These are phyloP conservation scores for Argyrosomus regius DNA, from an alignment of 2,797 vertebrate genomes.

Conservation along the genomic window DNA sequence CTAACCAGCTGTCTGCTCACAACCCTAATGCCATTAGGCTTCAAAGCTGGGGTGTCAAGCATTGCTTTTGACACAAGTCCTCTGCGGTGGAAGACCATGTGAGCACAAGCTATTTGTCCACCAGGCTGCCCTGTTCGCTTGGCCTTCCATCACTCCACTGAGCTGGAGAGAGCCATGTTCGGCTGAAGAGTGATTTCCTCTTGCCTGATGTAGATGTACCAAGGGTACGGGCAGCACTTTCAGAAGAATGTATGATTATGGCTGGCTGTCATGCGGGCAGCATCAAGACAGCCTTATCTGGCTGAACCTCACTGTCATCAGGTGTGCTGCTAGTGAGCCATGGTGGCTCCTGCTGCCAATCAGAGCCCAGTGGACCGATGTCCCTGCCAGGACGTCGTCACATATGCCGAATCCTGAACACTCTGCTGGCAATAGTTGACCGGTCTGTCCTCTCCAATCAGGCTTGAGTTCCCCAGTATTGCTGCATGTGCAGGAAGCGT, in stretches of 20 bases:
- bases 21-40: constrained; percentile 64
- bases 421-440: constrained; percentile 60
- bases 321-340: constrained; percentile 61
- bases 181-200: constrained; percentile 60
- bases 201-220: constrained; percentile 42
- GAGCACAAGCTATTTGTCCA: constrained; percentile 58
- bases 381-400: constrained; percentile 63
- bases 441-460: constrained; percentile 77
- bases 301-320: constrained; percentile 66
- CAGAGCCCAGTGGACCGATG: constrained; percentile 61
- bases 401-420: constrained; percentile 58
- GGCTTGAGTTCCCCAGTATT: constrained; percentile 71
- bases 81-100: constrained; percentile 37
- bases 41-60: constrained; percentile 70
- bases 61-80: constrained; percentile 65
- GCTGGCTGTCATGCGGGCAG: constrained; percentile 57
- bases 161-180: constrained; percentile 46
- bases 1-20: constrained; percentile 71
- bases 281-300: constrained; percentile 65
- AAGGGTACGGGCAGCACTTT: constrained; percentile 40
- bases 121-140: constrained; percentile 27
- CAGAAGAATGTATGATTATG: constrained; percentile 60
- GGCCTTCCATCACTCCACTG: constrained; percentile 60
- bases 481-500: constrained; percentile 73
- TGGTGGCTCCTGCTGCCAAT: constrained; percentile 66